Evolutionary conservation across 2,113 vertebrate species (phyloP), one percentile per base, ranked within the genome.

Genomic region (Dicerorhinus sumatrensis): DNA sequence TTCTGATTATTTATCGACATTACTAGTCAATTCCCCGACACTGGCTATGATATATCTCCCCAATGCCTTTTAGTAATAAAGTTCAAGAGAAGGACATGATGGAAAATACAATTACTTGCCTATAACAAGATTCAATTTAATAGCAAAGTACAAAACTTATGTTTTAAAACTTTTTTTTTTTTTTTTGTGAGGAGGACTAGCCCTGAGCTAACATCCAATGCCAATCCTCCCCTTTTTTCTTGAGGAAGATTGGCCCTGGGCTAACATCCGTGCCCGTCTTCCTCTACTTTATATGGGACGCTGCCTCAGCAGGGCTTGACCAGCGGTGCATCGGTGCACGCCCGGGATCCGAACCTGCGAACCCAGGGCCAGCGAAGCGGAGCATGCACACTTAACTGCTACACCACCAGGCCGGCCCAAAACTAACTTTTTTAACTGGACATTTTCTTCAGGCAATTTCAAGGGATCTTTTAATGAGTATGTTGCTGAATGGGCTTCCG

Each of bases 91-190:
- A 86, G 70, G 39, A 16, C 21, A 21, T 33, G 48, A 79, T 60
- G 29, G 7, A 46, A 96, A 69, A 77, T 58, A 72, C 13, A 89
- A 93, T 29, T 79, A 79, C 27, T 60, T 93, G 46, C 46, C 82
- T 72, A 60, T 65, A 95, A 77, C n/a, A 95, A 87, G 69, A 83
- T 69, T 14, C 51, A 85, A 84, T 29, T 83, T 87, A 83, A 93
- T 0, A 82, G 25, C 76, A 88, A 36, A 96, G 33, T 42, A 81
- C 2, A 51, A 93, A 96, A 85, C 31, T 54, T 73, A 42, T 20
- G 8, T 51, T 79, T 95, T 80, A 80, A 76, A 88, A 92, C 42
- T 84, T 65, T 39, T 39, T 39, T 39, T 42, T 42, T 42, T 42
- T 42, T 42, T 42, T 42, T 42, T 42, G 42, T 42, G 42, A 42